phyloP scores from a whole-genome alignment of 2,797 vertebrate species.

The Acipenser oxyrinchus region DNA sequence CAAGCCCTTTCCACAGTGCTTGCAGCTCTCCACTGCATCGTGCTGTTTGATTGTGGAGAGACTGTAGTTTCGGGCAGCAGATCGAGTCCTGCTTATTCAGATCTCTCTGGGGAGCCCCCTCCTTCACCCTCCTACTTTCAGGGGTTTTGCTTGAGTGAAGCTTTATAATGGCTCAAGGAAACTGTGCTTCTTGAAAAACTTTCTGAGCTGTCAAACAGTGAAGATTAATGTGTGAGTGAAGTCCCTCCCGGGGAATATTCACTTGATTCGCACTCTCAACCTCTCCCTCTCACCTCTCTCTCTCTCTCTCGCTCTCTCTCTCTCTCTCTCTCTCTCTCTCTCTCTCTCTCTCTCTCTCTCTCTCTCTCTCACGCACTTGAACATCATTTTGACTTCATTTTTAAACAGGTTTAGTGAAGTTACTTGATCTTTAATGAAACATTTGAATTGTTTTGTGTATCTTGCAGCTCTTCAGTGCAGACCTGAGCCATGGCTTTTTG shows the following conservation, averaged over 20 bases:
- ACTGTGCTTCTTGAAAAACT: conserved; percentile 65
- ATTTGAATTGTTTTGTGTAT: too few relatives aligned
- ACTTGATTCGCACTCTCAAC: conserved; percentile 22
- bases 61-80: conserved; percentile 33
- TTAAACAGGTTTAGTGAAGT: too few relatives aligned
- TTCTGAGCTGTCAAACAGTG: conserved; percentile 61
- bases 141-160: conserved; percentile 62
- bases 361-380: conserved; percentile 2
- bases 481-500: too few relatives aligned
- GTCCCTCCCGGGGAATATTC: conserved; percentile 52
- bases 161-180: conserved; percentile 70
- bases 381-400: not conserved
- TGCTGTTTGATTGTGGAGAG: too few relatives aligned
- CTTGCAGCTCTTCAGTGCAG: too few relatives aligned
- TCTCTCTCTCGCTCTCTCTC: conserved; percentile 22
- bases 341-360: conserved; percentile 30
- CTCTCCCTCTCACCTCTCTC: conserved; percentile 23
- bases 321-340: conserved; percentile 25
- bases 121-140: conserved; percentile 34
- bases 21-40: too few relatives aligned
- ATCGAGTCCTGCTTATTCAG: conserved; percentile 25
- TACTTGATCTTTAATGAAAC: too few relatives aligned
- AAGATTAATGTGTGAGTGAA: conserved; percentile 61
- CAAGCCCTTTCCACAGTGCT: too few relatives aligned
- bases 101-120: conserved; percentile 28